Evolutionary conservation across 2,888 invertebrate species (phyloP).

Genomic region (Phasia obesa): DNA sequence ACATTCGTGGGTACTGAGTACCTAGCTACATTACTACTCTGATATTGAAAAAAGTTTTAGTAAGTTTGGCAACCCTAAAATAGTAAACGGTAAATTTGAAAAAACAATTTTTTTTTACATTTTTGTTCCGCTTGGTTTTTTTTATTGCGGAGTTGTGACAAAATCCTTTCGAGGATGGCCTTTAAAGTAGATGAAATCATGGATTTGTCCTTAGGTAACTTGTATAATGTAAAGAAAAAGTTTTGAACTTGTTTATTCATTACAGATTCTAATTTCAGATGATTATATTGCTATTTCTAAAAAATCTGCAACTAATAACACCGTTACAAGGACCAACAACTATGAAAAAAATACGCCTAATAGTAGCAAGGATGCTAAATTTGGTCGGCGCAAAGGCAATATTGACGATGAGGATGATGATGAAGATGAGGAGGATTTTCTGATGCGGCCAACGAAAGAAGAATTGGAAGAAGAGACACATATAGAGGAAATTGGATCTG

Average conservation of each 20-base stretch:
- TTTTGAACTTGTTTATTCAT: background rate
- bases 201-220: constrained; percentile 72
- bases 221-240: background rate
- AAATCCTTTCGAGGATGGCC: constrained; percentile 65
- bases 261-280: constrained; percentile 43
- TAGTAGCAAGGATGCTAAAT: constrained; percentile 54
- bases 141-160: constrained; percentile 15
- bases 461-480: constrained; percentile 5
- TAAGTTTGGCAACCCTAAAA: background rate
- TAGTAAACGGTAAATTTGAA: constrained; percentile 60
- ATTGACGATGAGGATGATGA: constrained; percentile 65
- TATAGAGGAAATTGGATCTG: constrained; percentile 18
- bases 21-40: no score
- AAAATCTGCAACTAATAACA: constrained; percentile 14
- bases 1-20: no score
- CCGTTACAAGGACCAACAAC: background rate
- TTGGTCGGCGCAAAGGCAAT: constrained; percentile 60
- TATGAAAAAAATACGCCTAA: constrained; percentile 5
- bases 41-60: no score
- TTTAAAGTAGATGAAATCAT: constrained; percentile 66
- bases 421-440: constrained; percentile 31
- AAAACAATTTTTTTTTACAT: background rate
- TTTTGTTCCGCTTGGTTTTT: constrained; percentile 17
- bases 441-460: constrained; percentile 1
- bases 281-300: constrained; percentile 67